Evolutionary conservation across 2,888 invertebrate genomes (phyloP).

Genomic region (Drosophila engyochracea): DNA sequence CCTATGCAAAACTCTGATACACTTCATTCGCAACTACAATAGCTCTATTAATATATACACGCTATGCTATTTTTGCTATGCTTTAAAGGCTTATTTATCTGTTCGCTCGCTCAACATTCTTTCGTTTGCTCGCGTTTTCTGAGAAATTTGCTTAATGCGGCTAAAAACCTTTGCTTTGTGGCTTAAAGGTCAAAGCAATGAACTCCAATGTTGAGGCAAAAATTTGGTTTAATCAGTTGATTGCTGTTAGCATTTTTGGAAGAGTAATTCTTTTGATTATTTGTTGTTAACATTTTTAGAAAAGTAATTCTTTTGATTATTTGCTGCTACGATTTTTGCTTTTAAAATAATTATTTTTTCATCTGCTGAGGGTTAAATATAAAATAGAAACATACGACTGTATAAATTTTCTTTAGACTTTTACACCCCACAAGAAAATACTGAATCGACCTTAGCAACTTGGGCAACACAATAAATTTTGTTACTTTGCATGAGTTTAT

Average conservation of each 20-base stretch:
- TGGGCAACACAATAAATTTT: not conserved
- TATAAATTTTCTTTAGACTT: not conserved
- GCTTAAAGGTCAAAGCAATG: not conserved
- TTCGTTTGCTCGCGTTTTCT: not conserved
- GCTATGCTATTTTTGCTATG: not conserved
- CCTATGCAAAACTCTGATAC: conserved; percentile 42
- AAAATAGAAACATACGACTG: not conserved
- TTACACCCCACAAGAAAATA: not conserved
- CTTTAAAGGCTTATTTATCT: not conserved
- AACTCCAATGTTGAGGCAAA: not conserved
- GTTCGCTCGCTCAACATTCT: not conserved
- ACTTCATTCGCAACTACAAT: conserved; percentile 1
- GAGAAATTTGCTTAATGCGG: not conserved
- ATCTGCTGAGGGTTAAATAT: not conserved
- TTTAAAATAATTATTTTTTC: conserved; percentile 3
- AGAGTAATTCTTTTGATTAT: not conserved
- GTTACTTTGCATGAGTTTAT: conserved; percentile 1
- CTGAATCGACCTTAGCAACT: not conserved
- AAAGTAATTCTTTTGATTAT: not conserved
- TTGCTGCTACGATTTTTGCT: not conserved
- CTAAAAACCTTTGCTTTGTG: not conserved
- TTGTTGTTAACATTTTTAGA: not conserved
- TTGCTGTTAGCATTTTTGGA: not conserved
- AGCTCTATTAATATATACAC: not conserved
- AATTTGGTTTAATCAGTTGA: conserved; percentile 1